Conservation (phyloP, 1,140 invertebrate genomes). For the Drosophila equinoxialis region DNA sequence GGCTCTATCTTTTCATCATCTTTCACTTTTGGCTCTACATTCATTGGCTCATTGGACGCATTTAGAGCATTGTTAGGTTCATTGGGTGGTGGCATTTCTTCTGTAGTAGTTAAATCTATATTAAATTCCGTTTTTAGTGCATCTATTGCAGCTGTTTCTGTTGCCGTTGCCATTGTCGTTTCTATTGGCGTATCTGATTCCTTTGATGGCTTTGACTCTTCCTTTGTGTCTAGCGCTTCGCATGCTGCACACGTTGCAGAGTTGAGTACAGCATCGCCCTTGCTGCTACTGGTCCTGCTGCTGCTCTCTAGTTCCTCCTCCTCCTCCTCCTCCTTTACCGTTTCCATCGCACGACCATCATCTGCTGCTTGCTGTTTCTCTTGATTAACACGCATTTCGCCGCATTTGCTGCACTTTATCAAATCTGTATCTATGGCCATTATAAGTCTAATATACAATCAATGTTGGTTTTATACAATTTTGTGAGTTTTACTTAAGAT, state of each 20-base stretch:
- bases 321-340: slow-evolving; percentile 1
- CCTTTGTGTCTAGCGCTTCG: background rate
- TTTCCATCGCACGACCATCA: background rate
- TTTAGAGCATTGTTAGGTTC: slow-evolving; percentile 39
- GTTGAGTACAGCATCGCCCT: background rate
- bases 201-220: slow-evolving; percentile 15
- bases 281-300: background rate
- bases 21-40: background rate
- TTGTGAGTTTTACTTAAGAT: slow-evolving; percentile 3
- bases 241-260: background rate
- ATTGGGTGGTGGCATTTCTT: slow-evolving; percentile 43
- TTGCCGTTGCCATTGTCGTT: no score
- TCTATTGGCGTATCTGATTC: background rate
- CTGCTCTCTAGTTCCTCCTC: slow-evolving; percentile 15
- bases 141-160: background rate
- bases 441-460: slow-evolving; percentile 15
- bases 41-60: background rate
- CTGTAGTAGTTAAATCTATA: slow-evolving; percentile 56
- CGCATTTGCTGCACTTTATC: slow-evolving; percentile 46
- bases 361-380: slow-evolving; percentile 9
- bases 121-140: slow-evolving; percentile 44
- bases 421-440: slow-evolving; percentile 35
- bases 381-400: slow-evolving; percentile 15
- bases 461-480: slow-evolving; percentile 33
- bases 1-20: background rate